Evolutionary conservation across 2,888 invertebrate genomes (phyloP), one percentile per base, ranked within the genome.

Genomic region (Steromphala cineraria): DNA sequence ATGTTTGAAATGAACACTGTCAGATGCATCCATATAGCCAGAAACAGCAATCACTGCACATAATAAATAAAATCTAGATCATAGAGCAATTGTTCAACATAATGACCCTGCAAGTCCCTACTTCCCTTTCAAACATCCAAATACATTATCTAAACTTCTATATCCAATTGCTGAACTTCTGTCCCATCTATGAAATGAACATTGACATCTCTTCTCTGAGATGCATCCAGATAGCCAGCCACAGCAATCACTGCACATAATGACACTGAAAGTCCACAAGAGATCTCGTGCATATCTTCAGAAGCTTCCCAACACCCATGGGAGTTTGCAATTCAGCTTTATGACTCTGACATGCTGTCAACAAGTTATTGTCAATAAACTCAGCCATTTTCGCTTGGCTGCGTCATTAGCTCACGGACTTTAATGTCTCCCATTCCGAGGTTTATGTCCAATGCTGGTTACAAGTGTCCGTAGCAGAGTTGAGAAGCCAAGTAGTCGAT

Each of bases 281-380:
- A 28, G 28, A 62, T 8, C 62, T 17, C 7, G 4, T 62, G 24
- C 28, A 28, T 24, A 62, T 62, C 62, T 62, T 28, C 62, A 62
- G 28, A 1, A 28, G 62, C 24, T 62, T 62, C 28, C 62, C 17
- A 21, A 8, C 62, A 62, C 62, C 62, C 62, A 24, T 21, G 62
- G 62, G 62, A 62, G 28, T 21, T 28, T 0, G 62, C 62, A 24
- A 62, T 62, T 62, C 62, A 62, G 21, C 62, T 62, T 62, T 62
- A 62, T 24, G 24, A 28, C 62, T 24, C 24, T 24, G 62, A 62
- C 62, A 62, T 62, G 62, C 62, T 21, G 62, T 62, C 62, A 62
- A 62, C 62, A 62, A 24, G 62, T 62, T 19, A 62, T 62, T 62
- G 62, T 62, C 62, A 24, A 62, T 62, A 62, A 62, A 62, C 62